These are phyloP conservation scores for Spicauda simplicius DNA, from an alignment of 2,888 invertebrate genomes.

Conservation along the genomic window DNA sequence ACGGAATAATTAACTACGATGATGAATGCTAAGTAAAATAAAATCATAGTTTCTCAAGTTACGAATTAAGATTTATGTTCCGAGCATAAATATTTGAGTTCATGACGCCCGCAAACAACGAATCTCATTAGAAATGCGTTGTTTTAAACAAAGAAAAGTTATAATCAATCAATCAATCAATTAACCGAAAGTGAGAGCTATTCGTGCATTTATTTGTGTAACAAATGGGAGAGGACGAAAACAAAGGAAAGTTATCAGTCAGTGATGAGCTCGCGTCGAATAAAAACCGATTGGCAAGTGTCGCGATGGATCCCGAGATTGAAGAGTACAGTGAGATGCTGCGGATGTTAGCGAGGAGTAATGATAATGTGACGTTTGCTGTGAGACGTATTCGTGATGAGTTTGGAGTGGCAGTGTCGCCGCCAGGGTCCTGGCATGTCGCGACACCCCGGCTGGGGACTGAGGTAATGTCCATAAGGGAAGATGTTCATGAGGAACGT, in stretches of 20 bases:
- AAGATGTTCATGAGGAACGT: too few species aligned
- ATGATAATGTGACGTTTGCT: constrained; percentile 13
- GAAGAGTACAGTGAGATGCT: constrained; percentile 21
- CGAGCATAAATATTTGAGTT: too few species aligned
- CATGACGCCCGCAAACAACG: too few species aligned
- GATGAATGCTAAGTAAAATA: too few species aligned
- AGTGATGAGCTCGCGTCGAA: constrained; percentile 19
- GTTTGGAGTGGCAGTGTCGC: background rate
- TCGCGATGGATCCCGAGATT: background rate
- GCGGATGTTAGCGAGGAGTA: constrained; percentile 15
- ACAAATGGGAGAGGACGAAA: background rate
- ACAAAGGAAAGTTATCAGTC: constrained; percentile 18
- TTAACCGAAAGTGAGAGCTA: background rate
- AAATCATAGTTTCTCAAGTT: too few species aligned
- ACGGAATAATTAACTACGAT: too few species aligned
- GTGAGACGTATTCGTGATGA: constrained; percentile 18
- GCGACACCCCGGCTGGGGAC: background rate
- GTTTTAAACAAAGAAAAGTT: too few species aligned
- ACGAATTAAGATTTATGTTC: too few species aligned
- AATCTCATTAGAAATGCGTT: too few species aligned
- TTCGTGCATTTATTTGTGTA: background rate
- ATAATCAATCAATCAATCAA: background rate
- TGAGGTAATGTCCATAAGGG: background rate
- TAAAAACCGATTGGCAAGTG: constrained; percentile 3
- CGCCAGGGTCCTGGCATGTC: background rate